Base-by-base conservation (phyloP, 2,888 invertebrate genomes). In the Polyploca ridens region DNA sequence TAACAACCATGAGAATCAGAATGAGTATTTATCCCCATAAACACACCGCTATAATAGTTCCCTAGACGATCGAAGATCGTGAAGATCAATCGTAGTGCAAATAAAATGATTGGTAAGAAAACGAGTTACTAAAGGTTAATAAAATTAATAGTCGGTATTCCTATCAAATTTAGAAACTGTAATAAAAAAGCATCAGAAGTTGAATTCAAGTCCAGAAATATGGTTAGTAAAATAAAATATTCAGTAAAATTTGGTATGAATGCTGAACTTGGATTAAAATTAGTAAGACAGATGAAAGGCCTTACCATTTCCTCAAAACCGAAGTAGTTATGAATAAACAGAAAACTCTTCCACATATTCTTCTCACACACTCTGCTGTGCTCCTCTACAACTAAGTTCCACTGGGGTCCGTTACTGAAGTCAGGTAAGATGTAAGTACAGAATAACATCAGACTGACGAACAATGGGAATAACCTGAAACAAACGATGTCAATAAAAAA, bases 291-390 rank as follows among this genome's bases (percentile, higher is more conserved):
- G 8, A 33, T 33, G 11, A 41, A 27, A 35, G 13, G 5, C 73
- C 85, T 73, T 77, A 95, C 95, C 95, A 95, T 95, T 67, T 94
- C 90, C 77, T 95, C 94, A 72, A 95, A 95, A n/a, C 95, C 95
- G 69, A 94, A 95, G 82, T 93, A 94, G 72, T 95, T 95, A 73
- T 95, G 95, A 58, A 95, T 94, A 80, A 94, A 95, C 11, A 95
- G 84, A 74, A 95, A 92, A 75, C 95, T 95, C 76, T 91, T 92
- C 95, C 95, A 95, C 94, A 95, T 95, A 72, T 94, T 92, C 73
- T 89, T 90, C 74, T 94, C 90, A 75, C 95, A 95, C 61, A 95
- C 90, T 33, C 93, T 84, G 74, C 95, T 91, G 76, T 95, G 94
- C 66, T 94, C 94, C 58, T 90, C 93, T 10, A 95, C 93, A 2